Base-by-base conservation (phyloP, 2,113 vertebrate genomes). In the Platycercus adscitus region DNA sequence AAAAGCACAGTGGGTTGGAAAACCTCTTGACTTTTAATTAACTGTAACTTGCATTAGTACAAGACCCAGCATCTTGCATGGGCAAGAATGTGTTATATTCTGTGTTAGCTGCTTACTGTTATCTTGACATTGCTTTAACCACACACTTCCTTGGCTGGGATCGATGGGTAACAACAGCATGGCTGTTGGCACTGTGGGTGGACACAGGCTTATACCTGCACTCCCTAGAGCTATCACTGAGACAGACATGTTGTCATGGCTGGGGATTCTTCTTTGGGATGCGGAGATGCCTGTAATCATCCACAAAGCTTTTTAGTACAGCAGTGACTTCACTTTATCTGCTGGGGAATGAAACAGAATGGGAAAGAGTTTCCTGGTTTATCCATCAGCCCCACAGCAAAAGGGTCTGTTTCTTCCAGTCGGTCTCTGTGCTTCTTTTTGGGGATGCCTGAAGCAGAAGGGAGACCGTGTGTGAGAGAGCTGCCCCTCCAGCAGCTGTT, bases 141-240 rank as follows among this genome's bases (percentile, higher is more conserved):
- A 31, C 49, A 2, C 7, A 1, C 33, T 60, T 60, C 58, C 64
- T 81, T 53, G 87, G 39, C 76, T 65, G 64, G 35, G 65, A 20
- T 25, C 0, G 3, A 47, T 11, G 41, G 6, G n/a, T 31, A 41
- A 12, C 1, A 2, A 21, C 61, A 71, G 63, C 28, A 24, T 13
- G 31, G 61, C 43, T 93, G 43, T 8, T 46, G 43, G 49, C 56
- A 33, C 2, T 8, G 29, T 20, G 49, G 24, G 21, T 18, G n/a
- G 18, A 31, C 15, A 15, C 6, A 12, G 20, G 11, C 33, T 75
- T 61, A 29, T 17, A 24, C 53, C 33, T 31, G 47, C 28, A 6
- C 17, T 33, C 44, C 25, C 12, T 15, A 6, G 24, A 53, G 56
- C 50, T 55, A 6, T 64, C 25, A 8, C 33, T 17, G 47, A 50